These are phyloP conservation scores for Coregonus clupeaformis DNA, from an alignment of 2,113 vertebrate genomes.

Conservation along the genomic window DNA sequence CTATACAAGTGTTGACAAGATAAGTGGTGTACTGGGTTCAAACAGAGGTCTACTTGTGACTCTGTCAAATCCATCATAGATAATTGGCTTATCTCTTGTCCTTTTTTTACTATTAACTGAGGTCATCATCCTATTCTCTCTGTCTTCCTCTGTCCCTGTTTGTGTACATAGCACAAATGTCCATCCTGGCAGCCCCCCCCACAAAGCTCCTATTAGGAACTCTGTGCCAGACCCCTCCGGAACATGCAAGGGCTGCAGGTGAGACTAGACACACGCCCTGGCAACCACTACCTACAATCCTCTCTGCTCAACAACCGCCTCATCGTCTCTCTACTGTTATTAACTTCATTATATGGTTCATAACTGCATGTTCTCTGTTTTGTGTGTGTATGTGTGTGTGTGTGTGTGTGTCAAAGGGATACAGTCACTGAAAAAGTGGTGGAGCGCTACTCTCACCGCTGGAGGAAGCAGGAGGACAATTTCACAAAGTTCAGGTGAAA, in stretches of 20 bases:
- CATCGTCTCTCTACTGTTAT: background rate
- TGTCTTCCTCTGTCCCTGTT: background rate
- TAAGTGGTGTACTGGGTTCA: too few species aligned
- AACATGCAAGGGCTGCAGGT: conserved; percentile 54
- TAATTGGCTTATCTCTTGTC: background rate
- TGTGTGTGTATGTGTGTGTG: background rate
- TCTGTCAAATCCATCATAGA: background rate
- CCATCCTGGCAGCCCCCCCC: background rate
- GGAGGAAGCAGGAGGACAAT: conserved; percentile 63
- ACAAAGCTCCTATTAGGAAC: conserved; percentile 13
- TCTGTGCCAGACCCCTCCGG: background rate
- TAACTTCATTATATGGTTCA: background rate
- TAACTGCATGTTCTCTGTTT: background rate
- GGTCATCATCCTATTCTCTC: background rate
- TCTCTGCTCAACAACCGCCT: background rate
- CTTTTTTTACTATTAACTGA: background rate
- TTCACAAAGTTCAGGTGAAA: conserved; percentile 65
- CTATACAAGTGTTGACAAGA: too few species aligned
- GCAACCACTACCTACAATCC: background rate
- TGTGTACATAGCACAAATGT: conserved; percentile 29
- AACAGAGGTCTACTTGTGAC: too few species aligned
- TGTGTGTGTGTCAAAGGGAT: conserved; percentile 27
- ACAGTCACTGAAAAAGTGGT: conserved; percentile 41
- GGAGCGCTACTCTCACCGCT: conserved; percentile 43
- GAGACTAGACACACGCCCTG: background rate